Evolutionary conservation across 2,797 vertebrate species (phyloP), one percentile per base, ranked within the genome.

Genomic region (Petrocephalus sullivani): DNA sequence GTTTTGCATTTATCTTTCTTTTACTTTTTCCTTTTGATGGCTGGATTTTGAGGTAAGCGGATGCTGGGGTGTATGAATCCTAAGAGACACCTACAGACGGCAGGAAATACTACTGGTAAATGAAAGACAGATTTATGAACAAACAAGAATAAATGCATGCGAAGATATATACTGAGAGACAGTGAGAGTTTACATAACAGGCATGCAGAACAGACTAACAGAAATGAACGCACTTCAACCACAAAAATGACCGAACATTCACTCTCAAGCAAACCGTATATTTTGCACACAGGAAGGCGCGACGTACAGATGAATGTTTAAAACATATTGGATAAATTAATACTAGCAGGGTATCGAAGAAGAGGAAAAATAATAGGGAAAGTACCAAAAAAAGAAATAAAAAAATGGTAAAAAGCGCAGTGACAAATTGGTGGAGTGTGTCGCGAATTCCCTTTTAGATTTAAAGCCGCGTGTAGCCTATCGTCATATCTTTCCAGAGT

Each of bases 401-500:
- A 94, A 85, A 95, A 94, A 95, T 92, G 94, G 91, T 93, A 96
- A 95, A 93, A 95, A 94, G 94, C 93, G 92, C 94, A 94, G 94
- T 96, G 95, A 96, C 95, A 96, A 96, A 96, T 96, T 96, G 96
- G 94, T 95, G 88, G 93, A 95, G 95, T 95, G 95, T 96, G 95
- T 96, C 93, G 93, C 93, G 93, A 94, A 94, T 95, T 93, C 94
- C 94, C 94, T 96, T 93, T 95, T 94, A 95, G 95, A 97, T 96
- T 97, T 97, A 97, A 94, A 94, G 96, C 95, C 92, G 95, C 93
- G 91, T 93, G 95, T 95, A 96, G 96, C 95, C 95, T 94, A 96
- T 96, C 96, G 95, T 96, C 96, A 97, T 96, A 96, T 96, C 96
- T 96, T 97, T 98, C 97, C 96, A 97, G 95, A 96, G 96, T 97